Evolutionary conservation across 2,888 invertebrate species (phyloP).

Genomic region (Flexamia atlantica): DNA sequence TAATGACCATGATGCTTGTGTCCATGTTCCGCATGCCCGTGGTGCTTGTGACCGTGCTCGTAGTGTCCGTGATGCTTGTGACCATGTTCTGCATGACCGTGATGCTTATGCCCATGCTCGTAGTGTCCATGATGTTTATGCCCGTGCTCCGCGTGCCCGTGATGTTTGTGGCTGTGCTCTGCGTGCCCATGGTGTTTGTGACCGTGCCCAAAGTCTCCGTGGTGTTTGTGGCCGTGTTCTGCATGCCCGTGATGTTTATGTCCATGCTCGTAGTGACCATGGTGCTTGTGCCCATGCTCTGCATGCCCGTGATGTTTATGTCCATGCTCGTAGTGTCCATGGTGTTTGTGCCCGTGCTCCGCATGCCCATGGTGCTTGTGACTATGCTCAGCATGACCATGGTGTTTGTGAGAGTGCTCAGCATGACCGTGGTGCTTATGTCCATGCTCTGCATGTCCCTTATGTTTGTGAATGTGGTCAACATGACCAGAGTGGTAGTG

Average conservation of each 20-base stretch:
- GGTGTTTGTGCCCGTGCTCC: slow-evolving; percentile 64
- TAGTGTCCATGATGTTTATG: too few relatives aligned
- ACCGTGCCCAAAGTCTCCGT: slow-evolving; percentile 65
- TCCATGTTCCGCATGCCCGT: slow-evolving; percentile 35
- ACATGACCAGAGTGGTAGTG: slow-evolving; percentile 33
- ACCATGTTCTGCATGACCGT: too few relatives aligned
- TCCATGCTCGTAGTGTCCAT: slow-evolving; percentile 50
- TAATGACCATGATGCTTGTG: neutral
- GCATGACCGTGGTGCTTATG: too few relatives aligned
- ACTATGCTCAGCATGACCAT: too few relatives aligned
- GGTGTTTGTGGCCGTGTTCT: slow-evolving; percentile 68
- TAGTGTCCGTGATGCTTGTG: neutral
- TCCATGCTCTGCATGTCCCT: slow-evolving; percentile 60
- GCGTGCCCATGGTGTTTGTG: slow-evolving; percentile 68
- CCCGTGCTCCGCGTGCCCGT: slow-evolving; percentile 36
- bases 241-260: slow-evolving; percentile 68
- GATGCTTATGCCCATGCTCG: too few relatives aligned
- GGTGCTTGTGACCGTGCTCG: slow-evolving; percentile 37
- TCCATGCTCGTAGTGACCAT: slow-evolving; percentile 65
- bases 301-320: slow-evolving; percentile 65
- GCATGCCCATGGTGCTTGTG: slow-evolving; percentile 68
- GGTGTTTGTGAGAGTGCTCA: too few relatives aligned
- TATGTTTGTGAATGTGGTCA: slow-evolving; percentile 61
- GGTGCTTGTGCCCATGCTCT: slow-evolving; percentile 65
- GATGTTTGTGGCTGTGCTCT: slow-evolving; percentile 64